Evolutionary conservation across 1,140 invertebrate genomes (phyloP), one percentile per base, ranked within the genome.

Genomic region (Solenopsis fugax): DNA sequence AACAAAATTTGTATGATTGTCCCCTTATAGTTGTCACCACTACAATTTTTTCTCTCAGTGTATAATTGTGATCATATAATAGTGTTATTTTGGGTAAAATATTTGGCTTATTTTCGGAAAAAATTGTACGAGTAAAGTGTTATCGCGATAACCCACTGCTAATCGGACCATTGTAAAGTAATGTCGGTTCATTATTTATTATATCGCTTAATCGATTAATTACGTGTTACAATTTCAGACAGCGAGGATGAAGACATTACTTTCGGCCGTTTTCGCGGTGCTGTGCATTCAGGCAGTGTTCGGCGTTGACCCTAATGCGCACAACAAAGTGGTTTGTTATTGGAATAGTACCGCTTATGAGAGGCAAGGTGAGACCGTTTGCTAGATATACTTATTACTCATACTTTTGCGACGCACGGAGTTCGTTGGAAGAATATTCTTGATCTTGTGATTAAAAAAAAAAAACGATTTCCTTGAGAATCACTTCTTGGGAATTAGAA

Each of bases 321-420:
- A 95, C 80, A 94, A 88, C 67, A 96, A 95, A 86, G 94, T 96
- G 0, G 96, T 96, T 37, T 96, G 96, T 85, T 96, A 94, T 80
- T 96, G 96, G 94, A 95, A 96, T 64, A 95, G 95, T 18, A 95
- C 95, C 58, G 95, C 96, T 29, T 95, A 95, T 60, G 93, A 94
- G 54, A 91, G 96, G 85, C 85, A 94, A 92, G 95, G 96, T 96
- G 90, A 85, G 60, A 52, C 64, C 54, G 10, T 54, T 78, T 64
- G 18, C 13, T 37, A 54, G 64, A 54, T 78, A 9, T 50, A 13
- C 3, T 65, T 5, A 72, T 82, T 58, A 56, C 21, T 81, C 34
- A 29, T 18, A 41, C 10, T 81, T 6, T 12, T 21, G 29, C 4
- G 24, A 56, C 29, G 52, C 29, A 37, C 12, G 21, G 4, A 48